Evolutionary conservation across 2,888 invertebrate genomes (phyloP).

Genomic region (Metallyticus violacea): DNA sequence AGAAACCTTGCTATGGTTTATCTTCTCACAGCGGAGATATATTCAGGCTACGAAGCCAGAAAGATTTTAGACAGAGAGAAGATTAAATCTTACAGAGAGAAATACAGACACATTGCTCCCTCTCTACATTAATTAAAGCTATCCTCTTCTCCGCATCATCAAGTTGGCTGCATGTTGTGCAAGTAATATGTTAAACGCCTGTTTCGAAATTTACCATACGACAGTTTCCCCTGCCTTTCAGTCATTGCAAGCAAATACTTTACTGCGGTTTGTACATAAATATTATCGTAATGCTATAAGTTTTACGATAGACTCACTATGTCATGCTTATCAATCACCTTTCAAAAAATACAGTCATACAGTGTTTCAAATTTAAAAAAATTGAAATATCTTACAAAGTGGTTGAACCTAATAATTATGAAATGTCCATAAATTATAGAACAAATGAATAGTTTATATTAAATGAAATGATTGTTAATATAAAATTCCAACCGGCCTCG

Average conservation of each 20-base stretch:
- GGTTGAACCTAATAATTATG: too few species aligned
- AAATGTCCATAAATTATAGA: too few species aligned
- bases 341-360: too few species aligned
- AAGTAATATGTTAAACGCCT: neutral
- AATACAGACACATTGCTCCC: neutral
- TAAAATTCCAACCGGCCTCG: too few species aligned
- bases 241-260: neutral
- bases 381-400: too few species aligned
- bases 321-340: too few species aligned
- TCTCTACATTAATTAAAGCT: neutral
- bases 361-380: too few species aligned
- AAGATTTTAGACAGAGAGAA: neutral
- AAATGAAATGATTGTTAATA: too few species aligned
- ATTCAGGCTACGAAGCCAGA: neutral
- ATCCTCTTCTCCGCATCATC: neutral
- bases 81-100: neutral
- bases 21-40: neutral
- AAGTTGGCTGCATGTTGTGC: neutral
- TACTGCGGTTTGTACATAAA: neutral
- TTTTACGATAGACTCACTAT: too few species aligned
- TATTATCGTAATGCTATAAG: too few species aligned
- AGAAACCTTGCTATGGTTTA: neutral
- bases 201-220: neutral
- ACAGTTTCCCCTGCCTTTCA: neutral
- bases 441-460: too few species aligned